Percentiles rank a stretch among this genome's conserved stretches.
Evolutionary conservation across 2,888 invertebrate species (phyloP).

Genomic region (Sclerodermus sp.): DNA sequence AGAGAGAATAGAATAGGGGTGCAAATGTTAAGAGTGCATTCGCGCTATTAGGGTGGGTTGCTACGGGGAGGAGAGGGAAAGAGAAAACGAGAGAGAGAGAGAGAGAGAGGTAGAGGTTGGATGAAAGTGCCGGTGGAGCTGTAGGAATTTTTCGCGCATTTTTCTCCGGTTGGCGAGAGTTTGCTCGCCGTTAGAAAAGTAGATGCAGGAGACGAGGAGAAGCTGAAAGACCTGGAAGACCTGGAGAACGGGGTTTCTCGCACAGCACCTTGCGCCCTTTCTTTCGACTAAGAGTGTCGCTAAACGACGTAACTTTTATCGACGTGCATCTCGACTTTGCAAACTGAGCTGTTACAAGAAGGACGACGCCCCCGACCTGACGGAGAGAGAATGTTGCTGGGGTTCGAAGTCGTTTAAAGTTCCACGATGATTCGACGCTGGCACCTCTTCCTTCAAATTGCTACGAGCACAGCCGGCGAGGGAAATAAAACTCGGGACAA

Average conservation of each 20-base stretch:
- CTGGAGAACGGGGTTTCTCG: not conserved
- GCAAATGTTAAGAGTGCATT: too few species aligned
- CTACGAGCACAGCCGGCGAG: slow-evolving; percentile 7
- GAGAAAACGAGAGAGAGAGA: too few species aligned
- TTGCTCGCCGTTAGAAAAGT: too few species aligned
- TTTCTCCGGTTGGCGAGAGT: too few species aligned
- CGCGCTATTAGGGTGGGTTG: too few species aligned
- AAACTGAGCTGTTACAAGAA: slow-evolving; percentile 26
- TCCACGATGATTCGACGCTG: slow-evolving; percentile 26
- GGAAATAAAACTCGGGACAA: slow-evolving; percentile 6
- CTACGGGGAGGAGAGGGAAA: too few species aligned
- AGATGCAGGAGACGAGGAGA: not conserved
- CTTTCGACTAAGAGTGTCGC: slow-evolving; percentile 18
- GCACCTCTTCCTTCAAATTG: slow-evolving; percentile 25
- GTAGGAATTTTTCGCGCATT: too few species aligned
- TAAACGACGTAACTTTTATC: slow-evolving; percentile 37
- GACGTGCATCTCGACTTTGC: slow-evolving; percentile 27
- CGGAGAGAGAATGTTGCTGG: slow-evolving; percentile 10
- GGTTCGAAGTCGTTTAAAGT: slow-evolving; percentile 35
- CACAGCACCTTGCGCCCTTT: not conserved
- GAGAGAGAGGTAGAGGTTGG: too few species aligned
- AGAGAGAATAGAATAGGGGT: too few species aligned
- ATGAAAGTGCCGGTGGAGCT: too few species aligned
- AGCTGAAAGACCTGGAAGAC: not conserved
- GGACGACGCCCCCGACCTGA: too few species aligned